phyloP scores from a whole-genome alignment of 2,888 invertebrate species.

The Papilio protenor region DNA sequence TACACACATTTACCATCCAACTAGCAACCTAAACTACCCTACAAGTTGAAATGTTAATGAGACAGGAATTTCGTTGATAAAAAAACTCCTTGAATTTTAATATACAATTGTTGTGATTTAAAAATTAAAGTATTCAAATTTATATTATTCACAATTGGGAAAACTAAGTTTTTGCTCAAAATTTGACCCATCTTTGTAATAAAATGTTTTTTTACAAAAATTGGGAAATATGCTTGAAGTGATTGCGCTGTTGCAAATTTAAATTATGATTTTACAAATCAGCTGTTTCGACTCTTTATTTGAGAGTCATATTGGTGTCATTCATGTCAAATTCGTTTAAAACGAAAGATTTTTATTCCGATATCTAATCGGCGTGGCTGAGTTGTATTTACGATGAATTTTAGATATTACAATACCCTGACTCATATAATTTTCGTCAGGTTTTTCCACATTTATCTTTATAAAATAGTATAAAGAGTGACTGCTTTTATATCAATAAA shows the following conservation, averaged over 20 bases:
- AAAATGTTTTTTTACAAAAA: background rate
- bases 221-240: background rate
- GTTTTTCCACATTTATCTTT: background rate
- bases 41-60: slow-evolving; percentile 32
- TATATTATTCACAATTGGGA: background rate
- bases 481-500: too few species aligned
- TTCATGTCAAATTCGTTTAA: background rate
- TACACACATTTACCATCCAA: slow-evolving; percentile 39
- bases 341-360: background rate
- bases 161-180: background rate
- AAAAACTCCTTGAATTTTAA: slow-evolving; percentile 22
- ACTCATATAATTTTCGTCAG: background rate
- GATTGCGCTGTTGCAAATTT: background rate
- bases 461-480: background rate
- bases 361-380: background rate
- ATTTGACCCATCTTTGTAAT: background rate
- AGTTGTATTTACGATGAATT: background rate
- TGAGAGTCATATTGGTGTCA: background rate
- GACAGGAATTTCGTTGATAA: slow-evolving; percentile 30
- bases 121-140: slow-evolving; percentile 1
- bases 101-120: slow-evolving; percentile 22
- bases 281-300: background rate
- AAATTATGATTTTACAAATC: background rate
- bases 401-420: background rate
- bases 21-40: slow-evolving; percentile 36